Conservation (phyloP, 2,888 invertebrate species). For the Leptopilina syphax region DNA sequence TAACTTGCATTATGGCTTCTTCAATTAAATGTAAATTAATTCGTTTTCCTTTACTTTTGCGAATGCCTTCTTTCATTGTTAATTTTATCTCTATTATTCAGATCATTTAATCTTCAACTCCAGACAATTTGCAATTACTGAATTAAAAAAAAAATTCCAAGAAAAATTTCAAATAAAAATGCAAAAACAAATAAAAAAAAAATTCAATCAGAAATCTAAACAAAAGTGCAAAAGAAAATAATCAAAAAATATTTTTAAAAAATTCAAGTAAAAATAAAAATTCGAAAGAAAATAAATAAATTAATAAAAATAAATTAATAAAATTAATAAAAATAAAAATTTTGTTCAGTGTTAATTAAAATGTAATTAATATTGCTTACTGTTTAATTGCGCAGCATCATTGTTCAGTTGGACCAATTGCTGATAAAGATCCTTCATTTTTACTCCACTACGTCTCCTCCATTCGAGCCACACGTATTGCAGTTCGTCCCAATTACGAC, state of each 20-base stretch:
- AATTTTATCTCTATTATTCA: slow-evolving; percentile 28
- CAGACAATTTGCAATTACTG: neutral
- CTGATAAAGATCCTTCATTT: slow-evolving; percentile 88
- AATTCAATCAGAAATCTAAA: neutral
- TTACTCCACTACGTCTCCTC: slow-evolving; percentile 86
- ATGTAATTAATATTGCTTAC: slow-evolving; percentile 78
- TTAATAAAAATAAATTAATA: no score
- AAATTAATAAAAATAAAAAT: no score
- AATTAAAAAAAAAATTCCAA: neutral
- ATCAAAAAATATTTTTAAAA: no score
- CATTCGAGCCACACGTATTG: slow-evolving; percentile 94
- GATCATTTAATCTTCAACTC: neutral
- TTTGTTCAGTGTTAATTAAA: no score
- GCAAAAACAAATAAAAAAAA: neutral
- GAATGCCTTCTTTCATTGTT: slow-evolving; percentile 24
- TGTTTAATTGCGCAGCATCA: slow-evolving; percentile 88
- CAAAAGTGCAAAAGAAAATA: no score
- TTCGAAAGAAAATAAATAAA: no score
- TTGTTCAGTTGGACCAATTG: slow-evolving; percentile 89
- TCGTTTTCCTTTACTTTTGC: slow-evolving; percentile 7
- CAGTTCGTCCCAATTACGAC: slow-evolving; percentile 92
- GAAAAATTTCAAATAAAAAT: neutral
- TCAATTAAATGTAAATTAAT: slow-evolving; percentile 38
- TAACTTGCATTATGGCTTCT: slow-evolving; percentile 26
- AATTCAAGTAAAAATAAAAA: no score